Evolutionary conservation across 2,113 vertebrate genomes (phyloP).

Genomic region (Tauraco erythrolophus): DNA sequence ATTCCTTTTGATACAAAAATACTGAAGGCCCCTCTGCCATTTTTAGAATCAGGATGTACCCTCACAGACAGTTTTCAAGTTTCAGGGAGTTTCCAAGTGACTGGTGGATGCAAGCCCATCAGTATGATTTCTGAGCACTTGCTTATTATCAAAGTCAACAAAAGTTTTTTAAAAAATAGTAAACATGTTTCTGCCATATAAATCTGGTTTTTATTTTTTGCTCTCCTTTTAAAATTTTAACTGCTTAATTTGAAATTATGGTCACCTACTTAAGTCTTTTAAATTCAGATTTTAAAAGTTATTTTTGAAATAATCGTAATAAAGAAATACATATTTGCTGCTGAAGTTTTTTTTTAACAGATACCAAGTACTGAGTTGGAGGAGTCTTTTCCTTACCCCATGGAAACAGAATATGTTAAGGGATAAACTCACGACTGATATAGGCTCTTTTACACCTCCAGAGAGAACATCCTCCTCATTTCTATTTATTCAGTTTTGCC

Average conservation of each 20-base stretch:
- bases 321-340: neutral
- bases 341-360: neutral
- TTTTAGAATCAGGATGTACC: neutral
- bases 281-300: neutral
- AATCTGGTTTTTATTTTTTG: neutral
- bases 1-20: neutral
- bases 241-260: neutral
- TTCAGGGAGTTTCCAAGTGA: neutral
- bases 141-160: neutral
- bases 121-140: neutral
- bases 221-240: neutral
- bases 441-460: neutral
- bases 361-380: neutral
- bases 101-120: neutral
- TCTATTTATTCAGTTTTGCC: conserved; percentile 24
- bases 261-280: neutral
- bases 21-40: neutral
- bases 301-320: neutral
- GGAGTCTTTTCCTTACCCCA: neutral
- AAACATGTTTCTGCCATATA: neutral
- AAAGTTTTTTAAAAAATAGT: neutral
- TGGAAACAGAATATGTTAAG: neutral
- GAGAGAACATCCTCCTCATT: neutral
- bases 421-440: neutral
- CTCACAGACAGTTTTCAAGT: neutral